Evolutionary conservation across 2,113 vertebrate species (phyloP), one percentile per base, ranked within the genome.

Genomic region (Chionis minor): DNA sequence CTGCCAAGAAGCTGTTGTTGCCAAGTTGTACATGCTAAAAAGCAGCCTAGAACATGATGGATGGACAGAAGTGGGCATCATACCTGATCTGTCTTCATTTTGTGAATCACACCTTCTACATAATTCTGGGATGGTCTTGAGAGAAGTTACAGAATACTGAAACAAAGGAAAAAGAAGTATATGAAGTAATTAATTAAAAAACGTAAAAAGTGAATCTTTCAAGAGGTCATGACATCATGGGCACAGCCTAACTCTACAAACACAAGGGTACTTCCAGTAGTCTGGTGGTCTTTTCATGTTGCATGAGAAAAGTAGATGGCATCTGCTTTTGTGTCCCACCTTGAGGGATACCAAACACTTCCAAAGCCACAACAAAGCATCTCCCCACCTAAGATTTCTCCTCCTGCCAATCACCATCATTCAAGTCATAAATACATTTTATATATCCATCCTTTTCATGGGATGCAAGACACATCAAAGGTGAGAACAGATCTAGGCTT

Each of bases 71-170:
- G 21, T 14, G 20, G 54, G 72, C 23, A 86, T 73, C 97, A 72
- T 97, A 99, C 99, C 99, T 98, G 99, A 97, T 98, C 99, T 98
- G 91, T 99, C 99, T 97, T 99, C 99, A 8, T 98, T 98, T 87
- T 97, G 98, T 2, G 98, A 98, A 90, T 99, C 99, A 88, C 98
- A 99, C 97, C 99, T 98, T 96, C 99, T 98, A 96, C 99, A 99
- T 94, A 99, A 97, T 96, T 99, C 99, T 52, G 99, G 99, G 95
- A 99, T 99, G 96, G 98, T 99, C 98, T 99, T 99, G 95, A 99
- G 98, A 62, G 99, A 99, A 22, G 99, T 98, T 94, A 99, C 98
- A 52, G 99, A 98, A 96, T 99, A 99, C 99, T 99, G 97, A 49
- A 69, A 97, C 40, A 84, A 97, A 94, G 21, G 20, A 16, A 74